Base-by-base conservation (phyloP, 2,113 vertebrate genomes). In the Hippocampus comes region DNA sequence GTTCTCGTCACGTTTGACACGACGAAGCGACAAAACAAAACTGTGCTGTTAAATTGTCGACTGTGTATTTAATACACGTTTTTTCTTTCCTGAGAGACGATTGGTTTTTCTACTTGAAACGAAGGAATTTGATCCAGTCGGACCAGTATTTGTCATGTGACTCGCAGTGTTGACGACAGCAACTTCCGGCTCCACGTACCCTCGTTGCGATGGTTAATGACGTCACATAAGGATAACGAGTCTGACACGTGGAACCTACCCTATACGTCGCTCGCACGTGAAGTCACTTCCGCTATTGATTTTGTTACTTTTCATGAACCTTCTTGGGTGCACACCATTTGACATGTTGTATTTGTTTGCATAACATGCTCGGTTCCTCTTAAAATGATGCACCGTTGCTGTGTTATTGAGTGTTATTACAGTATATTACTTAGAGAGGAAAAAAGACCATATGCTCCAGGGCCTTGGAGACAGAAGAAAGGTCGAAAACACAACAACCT, bases 161-260 rank as follows among this genome's bases (percentile, higher is more conserved):
- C 21, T 15, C 17, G 49, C 12, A 20, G 2, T 4, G 4, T 18
- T 30, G 17, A 4, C 53, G 11, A 1, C 9, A 9, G 49, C 9
- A 11, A 38, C 75, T 87, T 85, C 85, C 82, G 73, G 80, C 23
- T 80, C 23, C 57, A 46, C 34, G 1, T 18, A 6, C 12, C 4
- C 18, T 0, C 5, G 30, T 63, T 64, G 63, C 27, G 49, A 20
- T 20, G 64, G 70, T 4, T 55, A 38, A 25, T 23, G 4, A 66
- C 53, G 20, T 27, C 21, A 66, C n/a, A 30, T 21, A 8, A 25
- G 14, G 25, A 30, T 17, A 21, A 34, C 15, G 57, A 23, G 12
- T 56, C n/a, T 60, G 72, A 80, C 72, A 77, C 71, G 77, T 74
- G 68, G 70, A 78, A 46, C 5, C 34, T 38, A 38, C 34, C 34